These are phyloP conservation scores for Oxystoma pomonae DNA, from an alignment of 2,888 invertebrate genomes.

Conservation along the genomic window DNA sequence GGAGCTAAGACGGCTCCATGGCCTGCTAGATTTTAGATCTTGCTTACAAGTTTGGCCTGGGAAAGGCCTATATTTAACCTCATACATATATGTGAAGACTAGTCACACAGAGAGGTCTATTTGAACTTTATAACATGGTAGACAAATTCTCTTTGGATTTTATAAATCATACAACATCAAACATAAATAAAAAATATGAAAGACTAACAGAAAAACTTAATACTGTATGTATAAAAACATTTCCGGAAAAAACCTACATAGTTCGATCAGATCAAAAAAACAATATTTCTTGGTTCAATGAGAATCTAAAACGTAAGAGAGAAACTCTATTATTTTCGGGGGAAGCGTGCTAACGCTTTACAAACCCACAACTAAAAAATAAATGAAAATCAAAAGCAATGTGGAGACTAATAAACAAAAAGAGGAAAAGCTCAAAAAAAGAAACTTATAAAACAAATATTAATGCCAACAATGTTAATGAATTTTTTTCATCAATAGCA, in stretches of 20 bases:
- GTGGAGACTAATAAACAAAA: neutral
- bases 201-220: neutral
- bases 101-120: neutral
- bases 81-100: neutral
- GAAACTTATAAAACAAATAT: neutral
- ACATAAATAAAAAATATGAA: neutral
- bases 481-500: neutral
- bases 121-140: neutral
- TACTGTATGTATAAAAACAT: neutral
- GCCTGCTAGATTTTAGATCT: too few relatives aligned
- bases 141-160: neutral
- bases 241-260: neutral
- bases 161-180: neutral
- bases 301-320: neutral
- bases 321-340: neutral
- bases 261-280: neutral
- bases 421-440: neutral
- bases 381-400: neutral
- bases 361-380: neutral
- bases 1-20: too few relatives aligned
- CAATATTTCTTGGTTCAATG: neutral
- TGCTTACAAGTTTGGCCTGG: too few relatives aligned
- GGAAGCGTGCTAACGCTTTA: neutral
- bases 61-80: too few relatives aligned
- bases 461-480: neutral